A percentile compares a stretch with the other conserved stretches of the same genome.
These are phyloP conservation scores for Brachypalpus laphriformis DNA, from an alignment of 2,888 invertebrate genomes.

Conservation along the genomic window DNA sequence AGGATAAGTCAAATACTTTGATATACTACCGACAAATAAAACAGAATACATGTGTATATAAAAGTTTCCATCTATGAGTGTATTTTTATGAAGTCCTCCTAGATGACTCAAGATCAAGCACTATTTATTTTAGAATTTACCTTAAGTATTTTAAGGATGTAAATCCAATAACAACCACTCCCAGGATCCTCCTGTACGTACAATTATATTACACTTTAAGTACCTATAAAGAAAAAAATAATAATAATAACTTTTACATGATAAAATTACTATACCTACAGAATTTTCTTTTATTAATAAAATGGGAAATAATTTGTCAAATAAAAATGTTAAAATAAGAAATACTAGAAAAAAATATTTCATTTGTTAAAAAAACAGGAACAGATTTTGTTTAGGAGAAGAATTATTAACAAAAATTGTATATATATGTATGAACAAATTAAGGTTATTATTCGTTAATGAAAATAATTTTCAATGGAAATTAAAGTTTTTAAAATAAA, in stretches of 20 bases:
- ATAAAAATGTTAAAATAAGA: conserved; percentile 24
- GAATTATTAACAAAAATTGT: no score
- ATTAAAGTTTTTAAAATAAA: conserved; percentile 56
- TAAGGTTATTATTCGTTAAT: conserved; percentile 31
- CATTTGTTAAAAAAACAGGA: conserved; percentile 40
- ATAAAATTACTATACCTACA: conserved; percentile 57
- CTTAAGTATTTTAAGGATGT: no score
- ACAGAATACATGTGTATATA: no score
- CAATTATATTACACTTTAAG: conserved; percentile 67
- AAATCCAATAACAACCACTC: no score
- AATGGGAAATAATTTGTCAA: conserved; percentile 41
- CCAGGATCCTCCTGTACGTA: background rate
- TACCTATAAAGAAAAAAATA: conserved; percentile 52
- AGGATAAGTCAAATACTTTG: no score
- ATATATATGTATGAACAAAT: conserved; percentile 34
- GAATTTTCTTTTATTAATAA: conserved; percentile 8
- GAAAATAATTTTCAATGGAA: conserved; percentile 49
- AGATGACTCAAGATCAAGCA: no score
- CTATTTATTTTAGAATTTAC: no score
- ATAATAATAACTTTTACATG: conserved; percentile 46
- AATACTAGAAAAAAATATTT: conserved; percentile 47
- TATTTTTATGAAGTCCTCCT: no score
- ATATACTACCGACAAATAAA: no score
- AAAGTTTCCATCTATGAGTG: no score
- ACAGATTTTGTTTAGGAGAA: conserved; percentile 12